Conservation (phyloP, 2,888 invertebrate genomes). For the Tupiocoris notatus region DNA sequence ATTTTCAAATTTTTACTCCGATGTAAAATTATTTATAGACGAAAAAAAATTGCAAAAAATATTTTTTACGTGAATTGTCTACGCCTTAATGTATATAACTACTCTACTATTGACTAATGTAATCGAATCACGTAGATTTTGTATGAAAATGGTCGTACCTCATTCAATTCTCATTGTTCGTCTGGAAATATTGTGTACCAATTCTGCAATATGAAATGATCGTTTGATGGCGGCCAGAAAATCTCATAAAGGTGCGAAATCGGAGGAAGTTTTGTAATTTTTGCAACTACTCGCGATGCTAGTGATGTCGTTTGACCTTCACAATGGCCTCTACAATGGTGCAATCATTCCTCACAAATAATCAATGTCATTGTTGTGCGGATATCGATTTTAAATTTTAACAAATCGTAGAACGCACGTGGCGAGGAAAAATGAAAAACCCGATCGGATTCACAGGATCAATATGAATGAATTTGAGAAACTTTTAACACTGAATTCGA, state of each 20-base stretch:
- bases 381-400: too few relatives aligned
- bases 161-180: constrained; percentile 6
- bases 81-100: constrained; percentile 39
- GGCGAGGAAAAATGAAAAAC: too few relatives aligned
- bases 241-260: too few relatives aligned
- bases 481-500: too few relatives aligned
- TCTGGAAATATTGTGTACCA: not conserved
- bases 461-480: too few relatives aligned
- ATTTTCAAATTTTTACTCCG: constrained; percentile 18
- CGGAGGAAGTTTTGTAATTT: too few relatives aligned
- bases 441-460: too few relatives aligned
- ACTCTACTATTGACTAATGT: constrained; percentile 5
- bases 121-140: constrained; percentile 16
- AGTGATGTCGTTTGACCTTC: not conserved
- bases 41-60: constrained; percentile 14
- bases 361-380: too few relatives aligned
- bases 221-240: too few relatives aligned
- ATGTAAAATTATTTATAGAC: constrained; percentile 1
- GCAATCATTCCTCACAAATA: not conserved
- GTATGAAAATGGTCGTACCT: constrained; percentile 8
- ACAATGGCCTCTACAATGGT: not conserved
- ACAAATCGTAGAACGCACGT: too few relatives aligned
- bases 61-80: constrained; percentile 44
- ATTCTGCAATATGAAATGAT: too few relatives aligned
- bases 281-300: not conserved